Evolutionary conservation across 1,140 invertebrate species (phyloP).

Genomic region (Drosophila teissieri): DNA sequence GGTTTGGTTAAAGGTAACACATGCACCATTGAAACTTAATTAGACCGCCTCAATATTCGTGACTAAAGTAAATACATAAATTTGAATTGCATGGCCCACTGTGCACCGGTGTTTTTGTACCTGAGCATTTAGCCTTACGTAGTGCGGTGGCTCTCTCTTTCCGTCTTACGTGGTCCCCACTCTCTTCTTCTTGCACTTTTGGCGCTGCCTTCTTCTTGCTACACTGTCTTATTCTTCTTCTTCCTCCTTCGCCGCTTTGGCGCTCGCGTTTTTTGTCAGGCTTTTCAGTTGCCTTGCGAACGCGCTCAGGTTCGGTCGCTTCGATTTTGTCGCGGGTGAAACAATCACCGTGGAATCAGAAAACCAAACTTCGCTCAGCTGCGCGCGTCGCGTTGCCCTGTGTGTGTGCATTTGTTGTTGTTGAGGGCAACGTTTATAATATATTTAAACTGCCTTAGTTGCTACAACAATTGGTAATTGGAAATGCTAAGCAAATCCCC

Average conservation of each 20-base stretch:
- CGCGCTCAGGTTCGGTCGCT: constrained; percentile 58
- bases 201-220: not conserved
- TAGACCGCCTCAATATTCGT: no score
- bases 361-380: constrained; percentile 62
- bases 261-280: constrained; percentile 45
- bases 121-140: constrained; percentile 25
- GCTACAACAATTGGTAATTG: constrained; percentile 70
- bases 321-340: constrained; percentile 19
- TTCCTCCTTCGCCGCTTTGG: constrained; percentile 44
- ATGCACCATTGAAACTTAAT: no score
- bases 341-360: constrained; percentile 24
- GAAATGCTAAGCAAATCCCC: constrained; percentile 42
- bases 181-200: constrained; percentile 20
- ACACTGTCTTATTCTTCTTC: constrained; percentile 28
- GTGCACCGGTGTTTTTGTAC: not conserved
- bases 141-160: constrained; percentile 14
- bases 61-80: no score
- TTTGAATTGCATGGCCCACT: not conserved
- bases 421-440: constrained; percentile 69
- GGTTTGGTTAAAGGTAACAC: no score
- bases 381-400: constrained; percentile 67
- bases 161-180: constrained; percentile 2
- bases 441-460: constrained; percentile 61
- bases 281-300: constrained; percentile 67
- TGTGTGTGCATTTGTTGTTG: constrained; percentile 36